Conservation (phyloP, 2,113 vertebrate species). For the Chaetorhynchus papuensis region DNA sequence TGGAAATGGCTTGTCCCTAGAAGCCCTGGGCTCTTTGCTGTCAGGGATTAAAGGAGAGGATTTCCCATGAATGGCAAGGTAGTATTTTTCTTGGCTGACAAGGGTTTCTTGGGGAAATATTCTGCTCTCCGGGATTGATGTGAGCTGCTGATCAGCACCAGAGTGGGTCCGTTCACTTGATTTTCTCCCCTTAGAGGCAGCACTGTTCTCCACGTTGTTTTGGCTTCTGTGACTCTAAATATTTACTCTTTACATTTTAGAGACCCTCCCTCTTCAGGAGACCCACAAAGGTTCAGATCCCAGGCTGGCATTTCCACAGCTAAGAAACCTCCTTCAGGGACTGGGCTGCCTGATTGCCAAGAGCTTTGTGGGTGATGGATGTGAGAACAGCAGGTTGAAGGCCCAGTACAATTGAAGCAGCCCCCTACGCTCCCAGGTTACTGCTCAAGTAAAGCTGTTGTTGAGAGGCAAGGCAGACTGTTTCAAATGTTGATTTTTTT, state of each 20-base stretch:
- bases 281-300: not conserved
- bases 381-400: not conserved
- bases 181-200: not conserved
- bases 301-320: not conserved
- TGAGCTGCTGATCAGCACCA: not conserved
- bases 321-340: not conserved
- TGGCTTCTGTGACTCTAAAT: not conserved
- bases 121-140: not conserved
- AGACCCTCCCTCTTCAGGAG: not conserved
- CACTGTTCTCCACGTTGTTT: not conserved
- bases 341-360: not conserved
- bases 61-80: not conserved
- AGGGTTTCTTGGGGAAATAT: not conserved
- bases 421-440: fast-evolving
- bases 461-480: not conserved
- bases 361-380: not conserved
- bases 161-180: not conserved
- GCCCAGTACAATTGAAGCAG: not conserved
- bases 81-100: not conserved
- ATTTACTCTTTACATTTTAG: not conserved
- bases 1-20: not conserved
- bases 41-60: not conserved
- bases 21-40: not conserved
- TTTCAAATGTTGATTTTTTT: not conserved
- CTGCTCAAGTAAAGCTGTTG: not conserved